A percentile compares a stretch with the other conserved stretches of the same genome.
Evolutionary conservation across 2,797 vertebrate genomes (phyloP).

Genomic region (Hoplostethus atlanticus): DNA sequence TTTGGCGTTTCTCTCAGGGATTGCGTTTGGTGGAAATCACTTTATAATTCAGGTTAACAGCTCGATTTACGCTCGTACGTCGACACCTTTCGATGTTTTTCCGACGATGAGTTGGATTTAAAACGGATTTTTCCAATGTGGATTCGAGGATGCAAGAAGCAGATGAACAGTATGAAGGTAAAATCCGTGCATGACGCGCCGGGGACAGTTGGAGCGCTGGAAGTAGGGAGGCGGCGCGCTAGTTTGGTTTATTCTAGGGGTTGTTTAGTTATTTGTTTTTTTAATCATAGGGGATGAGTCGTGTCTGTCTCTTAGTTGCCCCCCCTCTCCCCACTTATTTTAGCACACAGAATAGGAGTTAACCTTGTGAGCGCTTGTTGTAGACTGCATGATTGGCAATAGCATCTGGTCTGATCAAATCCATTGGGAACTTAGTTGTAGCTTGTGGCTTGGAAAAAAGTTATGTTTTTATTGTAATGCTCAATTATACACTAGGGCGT

Average conservation of each 20-base stretch:
- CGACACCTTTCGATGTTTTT: slow-evolving; percentile 48
- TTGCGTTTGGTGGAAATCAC: slow-evolving; percentile 57
- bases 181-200: slow-evolving; percentile 53
- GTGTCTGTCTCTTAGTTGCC: slow-evolving; percentile 2
- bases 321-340: background rate
- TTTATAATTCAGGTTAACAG: slow-evolving; percentile 54
- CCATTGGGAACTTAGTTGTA: slow-evolving; percentile 49
- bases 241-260: slow-evolving; percentile 32
- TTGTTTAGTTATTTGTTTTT: slow-evolving; percentile 7
- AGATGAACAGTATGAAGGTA: slow-evolving; percentile 87
- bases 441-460: slow-evolving; percentile 35
- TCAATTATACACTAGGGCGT: slow-evolving; percentile 18
- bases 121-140: slow-evolving; percentile 81
- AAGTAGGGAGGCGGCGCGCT: slow-evolving; percentile 60
- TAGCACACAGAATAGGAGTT: background rate
- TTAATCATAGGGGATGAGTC: background rate
- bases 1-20: slow-evolving; percentile 83
- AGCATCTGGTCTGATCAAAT: slow-evolving; percentile 43
- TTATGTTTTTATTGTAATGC: slow-evolving; percentile 19
- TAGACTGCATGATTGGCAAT: background rate
- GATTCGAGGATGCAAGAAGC: slow-evolving; percentile 85
- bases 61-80: slow-evolving; percentile 39
- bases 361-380: background rate
- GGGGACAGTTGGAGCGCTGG: slow-evolving; percentile 62
- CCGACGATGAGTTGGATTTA: slow-evolving; percentile 73